Evolutionary conservation across 2,888 invertebrate genomes (phyloP).

Genomic region (Pharmacophagus antenor): DNA sequence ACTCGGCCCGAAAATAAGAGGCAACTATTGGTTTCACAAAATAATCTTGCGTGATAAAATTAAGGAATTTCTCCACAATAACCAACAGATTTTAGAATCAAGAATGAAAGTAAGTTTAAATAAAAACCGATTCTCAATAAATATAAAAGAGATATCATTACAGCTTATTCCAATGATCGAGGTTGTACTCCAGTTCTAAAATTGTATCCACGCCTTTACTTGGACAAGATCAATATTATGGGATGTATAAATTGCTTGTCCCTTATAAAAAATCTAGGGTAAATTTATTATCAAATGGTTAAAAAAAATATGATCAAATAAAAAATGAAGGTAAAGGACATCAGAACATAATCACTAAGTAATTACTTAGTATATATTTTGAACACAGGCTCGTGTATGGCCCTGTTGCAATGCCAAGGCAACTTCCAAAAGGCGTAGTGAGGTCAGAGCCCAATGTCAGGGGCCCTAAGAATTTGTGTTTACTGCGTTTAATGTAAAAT

Average conservation of each 20-base stretch:
- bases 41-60: too few species aligned
- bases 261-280: too few species aligned
- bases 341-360: conserved; percentile 36
- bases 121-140: too few species aligned
- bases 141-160: too few species aligned
- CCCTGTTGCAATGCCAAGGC: conserved; percentile 75
- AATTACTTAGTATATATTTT: conserved; percentile 56
- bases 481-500: conserved; percentile 36
- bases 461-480: conserved; percentile 71
- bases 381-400: conserved; percentile 51
- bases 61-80: too few species aligned
- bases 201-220: not conserved
- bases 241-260: too few species aligned
- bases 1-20: too few species aligned
- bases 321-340: conserved; percentile 52
- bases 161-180: too few species aligned
- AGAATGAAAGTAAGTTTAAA: too few species aligned
- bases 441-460: conserved; percentile 76
- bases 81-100: too few species aligned
- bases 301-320: conserved; percentile 35
- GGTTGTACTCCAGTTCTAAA: not conserved
- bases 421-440: conserved; percentile 68
- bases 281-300: conserved; percentile 7
- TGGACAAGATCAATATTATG: not conserved
- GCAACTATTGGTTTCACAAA: too few species aligned